Conservation (phyloP, 1,140 invertebrate genomes). For the Bombus turneri region DNA sequence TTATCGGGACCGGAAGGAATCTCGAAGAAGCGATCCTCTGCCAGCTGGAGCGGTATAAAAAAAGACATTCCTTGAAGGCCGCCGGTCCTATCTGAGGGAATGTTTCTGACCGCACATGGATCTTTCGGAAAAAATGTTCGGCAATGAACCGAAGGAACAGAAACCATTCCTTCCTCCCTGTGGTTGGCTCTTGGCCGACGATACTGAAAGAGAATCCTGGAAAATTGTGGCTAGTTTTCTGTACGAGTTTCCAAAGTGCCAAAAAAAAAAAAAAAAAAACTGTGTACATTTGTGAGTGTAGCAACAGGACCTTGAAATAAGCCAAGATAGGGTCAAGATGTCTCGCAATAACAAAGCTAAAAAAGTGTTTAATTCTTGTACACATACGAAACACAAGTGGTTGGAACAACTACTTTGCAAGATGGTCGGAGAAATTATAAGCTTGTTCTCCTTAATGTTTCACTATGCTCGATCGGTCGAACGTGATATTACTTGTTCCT, state of each 20-base stretch:
- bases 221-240: neutral
- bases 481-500: neutral
- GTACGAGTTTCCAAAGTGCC: neutral
- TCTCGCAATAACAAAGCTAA: no score
- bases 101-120: neutral
- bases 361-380: no score
- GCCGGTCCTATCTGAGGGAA: no score
- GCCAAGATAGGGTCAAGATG: no score
- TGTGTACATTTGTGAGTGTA: neutral
- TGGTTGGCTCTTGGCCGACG: neutral
- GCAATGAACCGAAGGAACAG: neutral
- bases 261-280: no score
- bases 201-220: neutral
- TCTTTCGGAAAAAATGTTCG: neutral
- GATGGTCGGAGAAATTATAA: neutral
- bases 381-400: no score
- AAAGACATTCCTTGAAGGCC: neutral
- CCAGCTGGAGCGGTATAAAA: neutral
- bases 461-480: no score
- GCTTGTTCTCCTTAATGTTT: no score
- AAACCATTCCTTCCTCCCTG: neutral
- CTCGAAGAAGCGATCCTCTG: neutral
- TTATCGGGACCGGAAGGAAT: constrained; percentile 1
- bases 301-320: neutral
- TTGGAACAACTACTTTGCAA: neutral